Evolutionary conservation across 2,888 invertebrate genomes (phyloP), one percentile per base, ranked within the genome.

Genomic region (Tuberolachnus salignus): DNA sequence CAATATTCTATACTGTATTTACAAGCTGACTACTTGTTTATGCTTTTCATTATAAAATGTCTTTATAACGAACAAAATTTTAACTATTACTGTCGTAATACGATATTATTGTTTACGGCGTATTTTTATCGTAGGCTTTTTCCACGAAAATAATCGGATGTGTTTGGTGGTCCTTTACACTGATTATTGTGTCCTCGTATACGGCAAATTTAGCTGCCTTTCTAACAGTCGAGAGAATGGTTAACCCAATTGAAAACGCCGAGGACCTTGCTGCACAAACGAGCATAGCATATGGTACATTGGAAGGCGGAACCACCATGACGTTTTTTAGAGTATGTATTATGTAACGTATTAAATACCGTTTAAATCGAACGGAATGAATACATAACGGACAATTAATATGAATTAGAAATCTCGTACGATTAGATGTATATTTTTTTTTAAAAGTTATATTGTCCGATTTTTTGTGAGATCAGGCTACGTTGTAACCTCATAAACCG

Each of bases 161-260:
- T 9, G 91, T 92, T 83, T 96, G 95, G 95, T 95, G 95, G 93
- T 95, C 95, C 85, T 95, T 95, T 86, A 94, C 94, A 0, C 87
- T 95, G 44, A 94, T 95, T 83, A 94, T 95, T 83, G 93, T 95
- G 82, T 93, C 94, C 0, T 95, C 95, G 3, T 95, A 95, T 86
- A 95, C 95, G 1, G 95, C 95, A 14, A 95, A 96, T 86, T 87
- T 96, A 83, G 95, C 95, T 0, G 95, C 95, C 26, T 96, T 95
- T 85, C 87, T 95, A 34, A 96, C 95, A 0, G 94, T 95, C 0
- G 94, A 95, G 85, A 87, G 94, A 78, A 93, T 94, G 93, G 92
- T 92, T 67, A 92, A 94, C 46, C 94, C 94, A 0, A 94, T 95
- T 75, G 91, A 94, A 85, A 92, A 91, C 84, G 92, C 93, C 0